Percentiles rank a stretch among this genome's conserved stretches.
These are phyloP conservation scores for Podarcis siculus DNA, from an alignment of 2,797 vertebrate species.

Conservation along the genomic window DNA sequence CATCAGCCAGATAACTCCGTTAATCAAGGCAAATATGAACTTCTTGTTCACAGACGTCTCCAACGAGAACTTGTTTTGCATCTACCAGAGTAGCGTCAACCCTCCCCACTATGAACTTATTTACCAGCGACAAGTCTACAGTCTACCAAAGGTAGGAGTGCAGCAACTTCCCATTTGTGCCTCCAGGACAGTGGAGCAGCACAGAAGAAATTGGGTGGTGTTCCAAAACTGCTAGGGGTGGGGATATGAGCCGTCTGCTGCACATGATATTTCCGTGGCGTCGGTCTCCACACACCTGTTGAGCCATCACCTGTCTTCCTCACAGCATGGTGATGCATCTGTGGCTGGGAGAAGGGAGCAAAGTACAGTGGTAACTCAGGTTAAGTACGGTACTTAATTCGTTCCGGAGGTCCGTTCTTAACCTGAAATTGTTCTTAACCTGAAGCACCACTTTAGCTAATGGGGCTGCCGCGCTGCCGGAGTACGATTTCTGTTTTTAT, in stretches of 20 bases:
- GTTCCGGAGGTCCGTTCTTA: too few species aligned
- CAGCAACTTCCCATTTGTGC: fast-evolving
- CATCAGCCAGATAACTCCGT: not conserved
- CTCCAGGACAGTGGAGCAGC: not conserved
- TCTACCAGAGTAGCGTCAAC: slow-evolving; percentile 92
- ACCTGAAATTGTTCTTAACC: too few species aligned
- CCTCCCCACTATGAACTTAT: slow-evolving; percentile 96
- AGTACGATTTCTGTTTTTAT: too few species aligned
- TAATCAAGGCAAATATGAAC: not conserved
- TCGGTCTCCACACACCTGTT: not conserved
- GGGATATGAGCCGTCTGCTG: too few species aligned
- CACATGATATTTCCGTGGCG: not conserved
- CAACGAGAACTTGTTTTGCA: slow-evolving; percentile 93
- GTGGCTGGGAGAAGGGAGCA: too few species aligned
- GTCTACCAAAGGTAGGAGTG: slow-evolving; percentile 89
- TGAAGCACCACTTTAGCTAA: too few species aligned
- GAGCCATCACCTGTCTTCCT: not conserved
- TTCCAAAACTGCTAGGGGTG: not conserved
- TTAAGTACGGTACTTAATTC: too few species aligned
- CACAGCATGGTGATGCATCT: not conserved
- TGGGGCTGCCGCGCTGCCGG: too few species aligned
- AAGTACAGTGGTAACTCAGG: too few species aligned
- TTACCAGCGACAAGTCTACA: slow-evolving; percentile 92
- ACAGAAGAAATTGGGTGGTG: not conserved
- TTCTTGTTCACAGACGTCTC: slow-evolving; percentile 82